Evolutionary conservation across 2,113 vertebrate species (phyloP).

Genomic region (Pogona vitticeps): DNA sequence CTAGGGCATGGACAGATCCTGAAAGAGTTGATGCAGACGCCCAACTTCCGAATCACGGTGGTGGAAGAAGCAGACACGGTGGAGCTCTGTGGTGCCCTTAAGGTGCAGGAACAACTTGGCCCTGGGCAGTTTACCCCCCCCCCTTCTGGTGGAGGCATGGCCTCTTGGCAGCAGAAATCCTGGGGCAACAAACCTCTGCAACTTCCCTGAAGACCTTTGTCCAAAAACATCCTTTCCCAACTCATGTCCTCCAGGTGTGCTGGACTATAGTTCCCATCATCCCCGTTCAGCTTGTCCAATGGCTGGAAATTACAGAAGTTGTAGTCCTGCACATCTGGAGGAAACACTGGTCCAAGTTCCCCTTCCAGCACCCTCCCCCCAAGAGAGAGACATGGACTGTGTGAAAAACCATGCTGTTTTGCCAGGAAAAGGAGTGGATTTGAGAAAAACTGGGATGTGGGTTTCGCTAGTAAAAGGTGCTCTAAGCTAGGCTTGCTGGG

Average conservation of each 20-base stretch:
- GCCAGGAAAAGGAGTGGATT: not conserved
- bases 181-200: not conserved
- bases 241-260: not conserved
- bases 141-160: fast-evolving
- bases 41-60: constrained; percentile 91
- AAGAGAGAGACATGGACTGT: not conserved
- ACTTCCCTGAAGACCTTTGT: too few species aligned
- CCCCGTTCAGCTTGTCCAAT: not conserved
- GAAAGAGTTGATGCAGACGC: constrained; percentile 95
- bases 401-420: not conserved
- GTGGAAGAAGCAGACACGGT: constrained; percentile 93
- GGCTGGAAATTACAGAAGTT: not conserved
- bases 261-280: not conserved
- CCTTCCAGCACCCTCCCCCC: too few species aligned
- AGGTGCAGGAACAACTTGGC: constrained; percentile 73
- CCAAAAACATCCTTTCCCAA: not conserved
- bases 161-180: not conserved
- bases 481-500: not conserved
- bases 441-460: not conserved
- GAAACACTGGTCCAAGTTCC: too few species aligned
- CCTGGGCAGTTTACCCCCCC: not conserved
- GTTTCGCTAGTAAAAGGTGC: not conserved
- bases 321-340: too few species aligned
- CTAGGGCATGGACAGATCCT: constrained; percentile 78
- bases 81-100: constrained; percentile 96